Evolutionary conservation across 2,888 invertebrate genomes (phyloP).

Genomic region (Lissonota sp.): DNA sequence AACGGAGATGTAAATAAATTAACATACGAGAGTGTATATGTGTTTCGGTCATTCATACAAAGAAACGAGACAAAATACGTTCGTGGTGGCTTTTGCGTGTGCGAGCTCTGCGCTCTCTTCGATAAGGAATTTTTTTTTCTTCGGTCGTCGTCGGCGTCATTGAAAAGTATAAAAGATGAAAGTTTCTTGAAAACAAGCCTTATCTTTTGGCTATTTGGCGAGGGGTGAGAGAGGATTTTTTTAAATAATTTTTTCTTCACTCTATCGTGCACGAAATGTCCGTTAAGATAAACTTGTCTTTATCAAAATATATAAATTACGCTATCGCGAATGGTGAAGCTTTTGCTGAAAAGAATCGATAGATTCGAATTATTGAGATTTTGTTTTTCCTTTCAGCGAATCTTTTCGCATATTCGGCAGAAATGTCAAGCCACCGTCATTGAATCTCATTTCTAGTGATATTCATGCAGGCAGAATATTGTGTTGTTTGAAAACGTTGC

Average conservation of each 20-base stretch:
- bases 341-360: conserved; percentile 4
- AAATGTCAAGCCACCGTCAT: too few relatives aligned
- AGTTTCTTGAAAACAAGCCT: conserved; percentile 78
- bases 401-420: background rate
- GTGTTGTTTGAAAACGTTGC: too few relatives aligned
- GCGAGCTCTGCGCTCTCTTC: conserved; percentile 9
- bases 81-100: conserved; percentile 19
- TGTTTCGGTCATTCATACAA: conserved; percentile 17
- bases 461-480: too few relatives aligned
- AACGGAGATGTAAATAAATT: background rate
- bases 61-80: conserved; percentile 26
- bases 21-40: background rate
- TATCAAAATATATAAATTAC: conserved; percentile 75
- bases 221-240: conserved; percentile 31
- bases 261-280: conserved; percentile 41
- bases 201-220: conserved; percentile 70
- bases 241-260: conserved; percentile 48
- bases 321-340: conserved; percentile 69
- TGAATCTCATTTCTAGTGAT: too few relatives aligned
- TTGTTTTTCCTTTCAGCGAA: background rate
- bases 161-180: conserved; percentile 73
- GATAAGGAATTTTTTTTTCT: conserved; percentile 73
- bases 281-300: conserved; percentile 71
- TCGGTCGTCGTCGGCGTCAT: conserved; percentile 46
- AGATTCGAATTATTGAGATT: background rate